These are phyloP conservation scores for Dendroctonus ponderosae DNA, from an alignment of 1,140 invertebrate species.

Conservation along the genomic window DNA sequence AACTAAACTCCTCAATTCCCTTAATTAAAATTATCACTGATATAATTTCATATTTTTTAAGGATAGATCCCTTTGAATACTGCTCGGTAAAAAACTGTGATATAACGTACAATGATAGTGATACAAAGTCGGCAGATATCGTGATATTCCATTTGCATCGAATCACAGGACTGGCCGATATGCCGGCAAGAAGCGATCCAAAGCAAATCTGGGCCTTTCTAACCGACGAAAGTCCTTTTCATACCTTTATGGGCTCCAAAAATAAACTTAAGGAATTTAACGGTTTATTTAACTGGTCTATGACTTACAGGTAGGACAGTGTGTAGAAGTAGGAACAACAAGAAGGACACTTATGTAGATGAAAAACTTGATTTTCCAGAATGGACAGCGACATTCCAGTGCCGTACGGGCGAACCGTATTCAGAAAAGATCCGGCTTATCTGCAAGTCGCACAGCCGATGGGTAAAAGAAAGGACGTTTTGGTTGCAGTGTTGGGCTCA, in stretches of 20 bases:
- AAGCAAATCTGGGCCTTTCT: constrained; percentile 62
- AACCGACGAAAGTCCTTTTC: constrained; percentile 60
- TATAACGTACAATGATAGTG: constrained; percentile 53
- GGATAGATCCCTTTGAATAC: constrained; percentile 54
- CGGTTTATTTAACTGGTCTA: constrained; percentile 72
- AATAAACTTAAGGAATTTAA: constrained; percentile 54
- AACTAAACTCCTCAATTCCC: neutral
- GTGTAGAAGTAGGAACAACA: neutral
- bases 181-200: constrained; percentile 47
- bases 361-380: constrained; percentile 46
- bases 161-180: constrained; percentile 45
- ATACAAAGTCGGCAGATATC: constrained; percentile 54
- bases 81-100: constrained; percentile 59
- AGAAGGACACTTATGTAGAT: constrained; percentile 1
- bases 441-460: constrained; percentile 5
- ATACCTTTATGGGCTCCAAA: constrained; percentile 54
- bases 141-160: constrained; percentile 61
- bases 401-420: constrained; percentile 63
- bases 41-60: constrained; percentile 31
- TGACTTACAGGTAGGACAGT: constrained; percentile 62
- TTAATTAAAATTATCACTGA: constrained; percentile 3
- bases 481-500: constrained; percentile 62
- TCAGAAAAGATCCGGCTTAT: constrained; percentile 34
- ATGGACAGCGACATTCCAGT: constrained; percentile 68
- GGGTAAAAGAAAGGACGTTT: constrained; percentile 49